These are phyloP conservation scores for Coregonus ussuriensis DNA, from an alignment of 2,797 vertebrate genomes.

Conservation along the genomic window DNA sequence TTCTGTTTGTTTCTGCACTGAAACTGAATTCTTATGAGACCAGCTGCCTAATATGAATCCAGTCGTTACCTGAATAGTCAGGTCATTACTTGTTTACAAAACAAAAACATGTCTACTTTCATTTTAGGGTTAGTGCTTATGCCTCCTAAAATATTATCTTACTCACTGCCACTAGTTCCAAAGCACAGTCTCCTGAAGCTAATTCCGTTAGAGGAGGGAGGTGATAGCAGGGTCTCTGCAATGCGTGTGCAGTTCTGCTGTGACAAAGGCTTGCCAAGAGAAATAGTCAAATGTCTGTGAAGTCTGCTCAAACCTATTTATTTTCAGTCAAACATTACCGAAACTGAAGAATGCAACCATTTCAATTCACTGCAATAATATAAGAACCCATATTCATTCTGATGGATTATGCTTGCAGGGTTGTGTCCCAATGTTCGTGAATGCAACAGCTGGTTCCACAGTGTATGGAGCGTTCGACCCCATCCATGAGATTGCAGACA, in stretches of 20 bases:
- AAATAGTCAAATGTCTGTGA: constrained; percentile 32
- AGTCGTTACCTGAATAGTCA: constrained; percentile 10
- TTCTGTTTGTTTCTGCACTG: constrained; percentile 7
- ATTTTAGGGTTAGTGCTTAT: constrained; percentile 36
- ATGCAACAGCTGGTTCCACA: constrained; percentile 94
- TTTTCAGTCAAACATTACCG: constrained; percentile 37
- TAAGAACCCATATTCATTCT: background rate
- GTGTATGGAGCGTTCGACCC: constrained; percentile 98
- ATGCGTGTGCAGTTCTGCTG: constrained; percentile 29
- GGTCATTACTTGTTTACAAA: background rate
- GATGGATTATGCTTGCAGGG: constrained; percentile 74
- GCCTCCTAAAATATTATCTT: constrained; percentile 36
- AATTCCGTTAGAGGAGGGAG: constrained; percentile 39
- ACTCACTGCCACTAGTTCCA: background rate
- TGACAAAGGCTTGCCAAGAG: constrained; percentile 18
- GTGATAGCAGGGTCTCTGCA: constrained; percentile 30
- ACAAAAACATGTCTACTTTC: constrained; percentile 26
- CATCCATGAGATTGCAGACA: constrained; percentile 94
- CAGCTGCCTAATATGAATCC: constrained; percentile 7
- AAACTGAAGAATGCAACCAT: constrained; percentile 12
- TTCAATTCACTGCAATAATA: constrained; percentile 24
- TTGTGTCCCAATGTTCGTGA: constrained; percentile 90
- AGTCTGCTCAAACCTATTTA: constrained; percentile 26
- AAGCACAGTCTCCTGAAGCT: constrained; percentile 35
- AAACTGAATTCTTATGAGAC: background rate